Evolutionary conservation across 2,888 invertebrate species (phyloP), one percentile per base, ranked within the genome.

Genomic region (Leptothorax acervorum): DNA sequence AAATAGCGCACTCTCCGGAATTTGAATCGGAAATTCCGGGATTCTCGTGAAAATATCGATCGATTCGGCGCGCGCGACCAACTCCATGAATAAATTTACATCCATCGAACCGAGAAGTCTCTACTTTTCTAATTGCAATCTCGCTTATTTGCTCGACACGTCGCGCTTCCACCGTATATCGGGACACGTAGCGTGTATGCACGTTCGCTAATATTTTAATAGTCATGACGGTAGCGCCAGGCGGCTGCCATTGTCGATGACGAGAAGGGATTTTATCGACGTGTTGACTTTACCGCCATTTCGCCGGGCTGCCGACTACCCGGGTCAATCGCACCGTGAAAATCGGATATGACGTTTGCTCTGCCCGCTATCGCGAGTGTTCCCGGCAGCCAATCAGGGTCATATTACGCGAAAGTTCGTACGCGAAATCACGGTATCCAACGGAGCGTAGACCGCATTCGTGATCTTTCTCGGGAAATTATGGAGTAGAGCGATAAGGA

Each of bases 241-340:
- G 15, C 48, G 11, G 57, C 78, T 83, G 60, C 70, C 60, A 53
- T 65, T 57, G 82, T 73, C 85, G 73, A 82, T 55, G 82, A 65
- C 65, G 76, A 63, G 39, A 53, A 71, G 68, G 68, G 70, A 84
- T 79, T 87, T 85, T 84, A 85, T 87, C 85, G 83, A 82, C 65
- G 81, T 81, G 76, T 82, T 79, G 84, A 84, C 66, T 90, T 86
- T 85, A 76, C 82, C 66, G 66, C 68, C 63, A 87, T 84, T 85
- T 85, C 81, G 83, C 70, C 81, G 66, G 74, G 82, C 57, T 71
- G 84, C 48, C 82, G 82, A 84, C 70, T 78, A 83, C 45, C 81
- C 81, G 79, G 84, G 84, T 89, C 86, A 88, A 86, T 90, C 84
- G 85, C 12, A 63, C 83, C 74, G 82, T 71, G 85, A 85, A 90